Percentiles rank a stretch among this genome's conserved stretches.
phyloP scores from a whole-genome alignment of 2,797 vertebrate species.

The Eupleurogrammus muticus region DNA sequence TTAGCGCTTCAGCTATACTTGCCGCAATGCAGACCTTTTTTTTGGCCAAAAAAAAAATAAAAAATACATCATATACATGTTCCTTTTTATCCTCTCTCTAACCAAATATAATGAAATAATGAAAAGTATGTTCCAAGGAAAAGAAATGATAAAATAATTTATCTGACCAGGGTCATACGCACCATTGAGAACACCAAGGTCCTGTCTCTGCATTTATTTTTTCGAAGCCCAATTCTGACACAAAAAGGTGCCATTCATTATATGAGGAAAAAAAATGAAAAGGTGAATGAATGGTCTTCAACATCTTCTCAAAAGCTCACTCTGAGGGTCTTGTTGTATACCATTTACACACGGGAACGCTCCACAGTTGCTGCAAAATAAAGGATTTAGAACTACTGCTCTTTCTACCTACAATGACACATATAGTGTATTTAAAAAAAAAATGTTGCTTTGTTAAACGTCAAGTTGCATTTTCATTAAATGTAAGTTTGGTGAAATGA shows the following conservation, averaged over 20 bases:
- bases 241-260: neutral
- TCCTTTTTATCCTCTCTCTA: neutral
- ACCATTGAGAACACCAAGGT: neutral
- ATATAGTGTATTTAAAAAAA: too few species aligned
- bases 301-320: neutral
- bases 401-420: neutral
- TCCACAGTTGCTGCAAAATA: neutral
- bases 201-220: neutral
- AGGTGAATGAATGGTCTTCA: conserved; percentile 13
- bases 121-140: conserved; percentile 3
- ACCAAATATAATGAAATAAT: neutral
- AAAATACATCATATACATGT: neutral
- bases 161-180: neutral
- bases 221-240: conserved; percentile 2
- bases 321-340: neutral
- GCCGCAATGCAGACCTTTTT: neutral
- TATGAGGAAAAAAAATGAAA: neutral
- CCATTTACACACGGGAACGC: neutral
- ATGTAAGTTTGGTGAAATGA: too few species aligned
- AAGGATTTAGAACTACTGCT: neutral
- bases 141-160: conserved; percentile 1
- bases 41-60: too few species aligned
- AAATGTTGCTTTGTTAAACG: too few species aligned
- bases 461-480: too few species aligned
- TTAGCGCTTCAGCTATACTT: neutral